phyloP scores from a whole-genome alignment of 2,797 vertebrate genomes.

The Cyclura pinguis region DNA sequence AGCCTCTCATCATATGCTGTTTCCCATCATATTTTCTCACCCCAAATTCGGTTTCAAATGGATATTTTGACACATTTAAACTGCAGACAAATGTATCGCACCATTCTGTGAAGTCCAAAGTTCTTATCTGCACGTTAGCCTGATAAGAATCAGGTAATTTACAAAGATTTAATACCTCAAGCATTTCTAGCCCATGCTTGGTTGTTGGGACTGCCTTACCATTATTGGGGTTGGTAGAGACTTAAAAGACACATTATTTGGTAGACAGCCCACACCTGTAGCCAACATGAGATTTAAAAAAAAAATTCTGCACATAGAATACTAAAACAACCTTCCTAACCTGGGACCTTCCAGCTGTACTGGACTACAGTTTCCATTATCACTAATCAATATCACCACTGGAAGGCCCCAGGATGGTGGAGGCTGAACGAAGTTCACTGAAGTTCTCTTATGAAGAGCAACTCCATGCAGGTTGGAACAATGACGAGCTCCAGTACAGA shows the following conservation, averaged over 20 bases:
- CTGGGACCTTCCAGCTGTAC: neutral
- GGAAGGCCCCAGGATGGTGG: neutral
- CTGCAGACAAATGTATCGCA: neutral
- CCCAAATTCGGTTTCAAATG: neutral
- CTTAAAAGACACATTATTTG: neutral
- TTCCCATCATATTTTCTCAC: no score
- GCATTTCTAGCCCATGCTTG: neutral
- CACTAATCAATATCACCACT: neutral
- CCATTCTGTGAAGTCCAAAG: neutral
- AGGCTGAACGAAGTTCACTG: neutral
- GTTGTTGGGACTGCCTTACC: neutral
- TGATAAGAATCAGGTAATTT: neutral
- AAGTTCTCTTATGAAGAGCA: neutral
- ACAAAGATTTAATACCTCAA: neutral
- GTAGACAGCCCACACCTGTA: neutral
- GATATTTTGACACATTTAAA: neutral
- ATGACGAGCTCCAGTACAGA: neutral
- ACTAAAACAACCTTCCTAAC: neutral
- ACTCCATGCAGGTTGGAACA: neutral
- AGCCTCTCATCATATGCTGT: no score
- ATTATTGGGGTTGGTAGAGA: neutral
- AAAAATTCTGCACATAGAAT: neutral
- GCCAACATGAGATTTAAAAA: neutral
- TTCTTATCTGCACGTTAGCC: neutral
- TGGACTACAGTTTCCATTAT: neutral